Evolutionary conservation across 2,888 invertebrate species (phyloP), one percentile per base, ranked within the genome.

Genomic region (Philereme transversata): DNA sequence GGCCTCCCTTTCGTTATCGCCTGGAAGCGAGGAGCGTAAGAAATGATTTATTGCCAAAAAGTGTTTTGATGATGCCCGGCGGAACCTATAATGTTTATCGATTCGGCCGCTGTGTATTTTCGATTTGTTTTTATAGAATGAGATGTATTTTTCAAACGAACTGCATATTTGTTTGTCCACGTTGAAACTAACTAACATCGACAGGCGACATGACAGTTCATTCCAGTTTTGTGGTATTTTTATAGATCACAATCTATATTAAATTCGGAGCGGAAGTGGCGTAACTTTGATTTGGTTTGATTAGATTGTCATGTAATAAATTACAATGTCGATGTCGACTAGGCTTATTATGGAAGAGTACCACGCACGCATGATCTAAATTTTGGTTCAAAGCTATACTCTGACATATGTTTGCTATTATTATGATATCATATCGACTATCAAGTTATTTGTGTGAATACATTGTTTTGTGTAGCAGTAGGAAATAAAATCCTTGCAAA

Each of bases 101-200:
- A 53, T 53, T 46, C 49, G 68, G 62, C 59, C 68, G 46, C 55
- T 62, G 64, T 57, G 47, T 60, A 43, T 53, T 67, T 63, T 54
- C 43, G 50, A 57, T 59, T 52, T 57, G 52, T 51, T 64, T 64
- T 67, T 55, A 52, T 60, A 63, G 82, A 83, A 86, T 86, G 81
- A 81, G 82, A 86, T 81, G 86, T 84, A 83, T 82, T 84, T 85
- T 83, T 79, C 75, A 73, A 79, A 74, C 77, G 71, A 72, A 60
- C 70, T 76, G 73, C 75, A 73, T 72, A 63, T 67, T 58, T 69
- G 73, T 75, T 75, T 71, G 74, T 76, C 75, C 64, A 51, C 60
- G 41, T 41, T 46, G 58, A 51, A 45, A 49, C 47, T 41, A 46
- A 49, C 49, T 41, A 34, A 51, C 54, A 51, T 53, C 38, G 36